Evolutionary conservation across 2,797 vertebrate species (phyloP), one percentile per base, ranked within the genome.

Genomic region (Gallinago stenura): DNA sequence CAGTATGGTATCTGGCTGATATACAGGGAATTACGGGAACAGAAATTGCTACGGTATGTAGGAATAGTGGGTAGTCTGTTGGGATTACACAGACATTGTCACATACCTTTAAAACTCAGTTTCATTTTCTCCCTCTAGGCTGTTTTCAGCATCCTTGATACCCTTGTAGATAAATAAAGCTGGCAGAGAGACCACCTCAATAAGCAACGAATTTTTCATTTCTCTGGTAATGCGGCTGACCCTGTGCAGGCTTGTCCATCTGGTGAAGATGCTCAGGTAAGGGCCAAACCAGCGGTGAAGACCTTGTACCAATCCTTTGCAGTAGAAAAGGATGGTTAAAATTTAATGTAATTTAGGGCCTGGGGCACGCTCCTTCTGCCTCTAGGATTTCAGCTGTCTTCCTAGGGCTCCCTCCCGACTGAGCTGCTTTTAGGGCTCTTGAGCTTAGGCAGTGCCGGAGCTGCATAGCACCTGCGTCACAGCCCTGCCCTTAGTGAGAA

Each of bases 51-150:
- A 4, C 14, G 37, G 30, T 71, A 31, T 35, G 37, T 43, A 85
- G 72, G 46, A 75, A 37, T 35, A 85, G 50, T 64, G 54, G 68
- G 10, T 70, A 79, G 66, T 72, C 66, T 83, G 45, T 41, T 85
- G 57, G 71, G 60, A 77, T 87, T 89, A 79, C 76, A 83, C 22
- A 85, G 41, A 90, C 26, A 33, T 69, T 89, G 78, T 90, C 92
- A 92, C 26, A 56, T 39, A 60, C 45, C 53, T 80, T 89, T 64
- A 83, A 96, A 90, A 85, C 30, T 53, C 41, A 33, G 22, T 88
- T 95, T 93, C 10, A 26, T 93, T 86, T 79, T 95, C 71, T 85
- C 51, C 72, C 83, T 89, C n/a, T 26, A 70, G 82, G 88, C 51
- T 80, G 11, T 84, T 95, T 82, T 70, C 48, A 72, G 66, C 56